Evolutionary conservation across 2,888 invertebrate species (phyloP), one percentile per base, ranked within the genome.

Genomic region (Drosophila pegasa): DNA sequence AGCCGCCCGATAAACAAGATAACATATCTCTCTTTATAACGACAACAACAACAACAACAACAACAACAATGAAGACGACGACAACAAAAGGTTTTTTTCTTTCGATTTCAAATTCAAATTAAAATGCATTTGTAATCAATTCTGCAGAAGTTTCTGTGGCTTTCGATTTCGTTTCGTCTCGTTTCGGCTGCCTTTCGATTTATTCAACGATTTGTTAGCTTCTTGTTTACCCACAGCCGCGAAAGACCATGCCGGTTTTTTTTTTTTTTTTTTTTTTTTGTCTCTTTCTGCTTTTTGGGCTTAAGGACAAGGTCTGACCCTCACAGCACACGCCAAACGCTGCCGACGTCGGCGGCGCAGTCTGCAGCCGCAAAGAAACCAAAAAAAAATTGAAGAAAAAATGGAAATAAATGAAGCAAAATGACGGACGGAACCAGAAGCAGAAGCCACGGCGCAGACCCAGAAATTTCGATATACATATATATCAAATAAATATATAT

Each of bases 241-340:
- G 45, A 43, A 60, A 61, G 57, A 72, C 52, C 57, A 51, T 62
- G 81, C 74, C 78, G 78, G 62, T 80, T 81, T 67, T 72, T 43
- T 25, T n/a, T 9, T n/a, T n/a, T 43, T 5, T 4, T 22, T 25
- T 43, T 43, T 25, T 43, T 27, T 67, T 72, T 43, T 25, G 8
- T 9, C 9, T n/a, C 25, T 5, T 4, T 22, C 16, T 43, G 25
- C n/a, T 43, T 27, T 16, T 79, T 60, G 63, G 60, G 62, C 81
- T 78, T 83, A 86, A 83, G 88, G 83, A 87, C 86, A 83, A 83
- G 67, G 68, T 86, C 48, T 80, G 80, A 86, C 88, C 87, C 71
- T 88, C 52, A 33, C 52, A 33, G 38, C 37, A 35, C 33, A 22
- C 80, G 22, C 43, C 43, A 43, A 43, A 43, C 43, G 43, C 43